Evolutionary conservation across 2,113 vertebrate genomes (phyloP).

Genomic region (Centropristis striata): DNA sequence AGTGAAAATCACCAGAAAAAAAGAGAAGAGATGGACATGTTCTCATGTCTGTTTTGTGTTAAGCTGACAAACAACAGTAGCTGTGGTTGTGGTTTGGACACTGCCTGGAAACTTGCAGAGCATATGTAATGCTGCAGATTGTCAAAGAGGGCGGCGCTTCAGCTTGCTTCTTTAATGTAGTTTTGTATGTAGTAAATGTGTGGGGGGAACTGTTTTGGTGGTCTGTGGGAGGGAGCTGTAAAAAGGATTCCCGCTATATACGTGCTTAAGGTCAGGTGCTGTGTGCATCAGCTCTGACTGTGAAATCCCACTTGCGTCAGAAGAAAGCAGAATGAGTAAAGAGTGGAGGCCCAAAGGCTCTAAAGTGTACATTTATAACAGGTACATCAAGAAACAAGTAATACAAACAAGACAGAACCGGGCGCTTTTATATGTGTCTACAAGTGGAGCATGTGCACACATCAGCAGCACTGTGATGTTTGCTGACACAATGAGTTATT

Average conservation of each 20-base stretch:
- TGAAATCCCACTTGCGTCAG: constrained; percentile 74
- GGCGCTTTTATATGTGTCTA: background rate
- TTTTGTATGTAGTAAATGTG: constrained; percentile 53
- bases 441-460: background rate
- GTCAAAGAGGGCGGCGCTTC: constrained; percentile 6
- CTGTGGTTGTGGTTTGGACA: constrained; percentile 50
- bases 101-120: constrained; percentile 45
- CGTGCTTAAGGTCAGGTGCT: constrained; percentile 68
- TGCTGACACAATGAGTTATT: background rate
- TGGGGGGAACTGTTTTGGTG: constrained; percentile 68
- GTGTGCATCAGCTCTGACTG: constrained; percentile 63
- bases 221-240: constrained; percentile 75
- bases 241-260: constrained; percentile 70
- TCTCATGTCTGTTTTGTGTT: constrained; percentile 48
- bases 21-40: constrained; percentile 13
- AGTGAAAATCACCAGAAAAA: constrained; percentile 30
- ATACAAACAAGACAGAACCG: constrained; percentile 1
- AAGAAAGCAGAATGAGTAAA: constrained; percentile 54
- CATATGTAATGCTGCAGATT: constrained; percentile 16
- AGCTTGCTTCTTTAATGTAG: constrained; percentile 14
- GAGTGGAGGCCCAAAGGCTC: constrained; percentile 18
- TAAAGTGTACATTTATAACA: constrained; percentile 16
- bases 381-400: background rate
- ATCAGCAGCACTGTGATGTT: constrained; percentile 3
- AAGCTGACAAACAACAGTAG: constrained; percentile 51